Evolutionary conservation across 1,140 invertebrate species (phyloP).

Genomic region (Bombus impatiens): DNA sequence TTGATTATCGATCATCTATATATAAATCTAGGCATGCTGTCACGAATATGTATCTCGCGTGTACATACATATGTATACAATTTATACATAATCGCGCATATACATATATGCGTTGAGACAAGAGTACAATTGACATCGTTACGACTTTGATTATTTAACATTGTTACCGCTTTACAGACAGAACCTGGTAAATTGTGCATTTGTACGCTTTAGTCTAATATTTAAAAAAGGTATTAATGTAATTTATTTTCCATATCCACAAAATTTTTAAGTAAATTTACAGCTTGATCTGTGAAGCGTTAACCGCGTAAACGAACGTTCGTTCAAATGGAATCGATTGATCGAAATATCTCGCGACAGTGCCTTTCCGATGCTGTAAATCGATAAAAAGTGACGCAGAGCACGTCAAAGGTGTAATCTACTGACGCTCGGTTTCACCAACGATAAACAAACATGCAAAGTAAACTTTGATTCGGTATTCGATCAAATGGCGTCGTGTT

Average conservation of each 20-base stretch:
- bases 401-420: conserved; percentile 14
- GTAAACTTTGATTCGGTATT: neutral
- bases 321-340: conserved; percentile 18
- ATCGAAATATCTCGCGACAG: conserved; percentile 15
- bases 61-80: conserved; percentile 6
- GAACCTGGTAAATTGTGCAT: neutral
- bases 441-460: conserved; percentile 17
- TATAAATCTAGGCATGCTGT: conserved; percentile 13
- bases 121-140: conserved; percentile 48
- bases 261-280: conserved; percentile 9
- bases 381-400: conserved; percentile 20
- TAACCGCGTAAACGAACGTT: conserved; percentile 19
- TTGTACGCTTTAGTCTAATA: neutral
- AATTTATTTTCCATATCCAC: neutral
- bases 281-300: conserved; percentile 22
- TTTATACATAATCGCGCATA: conserved; percentile 23
- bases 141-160: conserved; percentile 37
- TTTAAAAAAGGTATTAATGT: neutral
- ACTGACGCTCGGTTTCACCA: conserved; percentile 21
- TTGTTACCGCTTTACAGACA: conserved; percentile 17
- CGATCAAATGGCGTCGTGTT: conserved; percentile 1
- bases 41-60: neutral
- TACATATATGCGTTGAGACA: conserved; percentile 18
- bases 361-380: conserved; percentile 1
- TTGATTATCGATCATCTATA: conserved; percentile 43